phyloP scores from a whole-genome alignment of 1,140 invertebrate genomes.

The Coenobita brevimanus region DNA sequence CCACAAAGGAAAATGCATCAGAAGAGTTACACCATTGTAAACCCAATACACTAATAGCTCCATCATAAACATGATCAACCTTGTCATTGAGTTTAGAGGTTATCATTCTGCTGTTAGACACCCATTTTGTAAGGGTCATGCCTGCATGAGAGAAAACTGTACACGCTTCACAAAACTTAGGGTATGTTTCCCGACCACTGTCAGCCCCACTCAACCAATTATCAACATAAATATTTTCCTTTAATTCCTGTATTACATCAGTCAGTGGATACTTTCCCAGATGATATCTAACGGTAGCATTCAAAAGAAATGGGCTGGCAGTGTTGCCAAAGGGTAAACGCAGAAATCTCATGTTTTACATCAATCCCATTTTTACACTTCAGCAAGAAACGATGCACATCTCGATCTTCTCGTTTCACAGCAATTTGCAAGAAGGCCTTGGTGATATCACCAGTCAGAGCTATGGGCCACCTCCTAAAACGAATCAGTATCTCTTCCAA shows the following conservation, averaged over 20 bases:
- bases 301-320: conserved; percentile 21
- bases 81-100: conserved; percentile 23
- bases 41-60: conserved; percentile 40
- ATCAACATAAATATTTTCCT: conserved; percentile 16
- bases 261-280: conserved; percentile 1
- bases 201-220: conserved; percentile 32
- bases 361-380: background rate
- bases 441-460: conserved; percentile 22
- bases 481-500: conserved; percentile 25
- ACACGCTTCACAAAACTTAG: conserved; percentile 5
- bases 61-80: background rate
- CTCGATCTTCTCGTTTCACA: conserved; percentile 17
- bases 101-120: conserved; percentile 21
- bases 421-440: conserved; percentile 32
- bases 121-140: conserved; percentile 15
- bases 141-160: conserved; percentile 13
- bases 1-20: conserved; percentile 27
- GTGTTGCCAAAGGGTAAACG: conserved; percentile 30
- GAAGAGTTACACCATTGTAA: conserved; percentile 31
- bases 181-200: background rate
- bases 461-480: conserved; percentile 25
- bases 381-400: conserved; percentile 27
- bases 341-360: conserved; percentile 18
- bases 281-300: conserved; percentile 22
- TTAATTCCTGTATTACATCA: conserved; percentile 31